phyloP scores from a whole-genome alignment of 92 coral and sea anemone genomes.

The Epizoanthus rinbou region DNA sequence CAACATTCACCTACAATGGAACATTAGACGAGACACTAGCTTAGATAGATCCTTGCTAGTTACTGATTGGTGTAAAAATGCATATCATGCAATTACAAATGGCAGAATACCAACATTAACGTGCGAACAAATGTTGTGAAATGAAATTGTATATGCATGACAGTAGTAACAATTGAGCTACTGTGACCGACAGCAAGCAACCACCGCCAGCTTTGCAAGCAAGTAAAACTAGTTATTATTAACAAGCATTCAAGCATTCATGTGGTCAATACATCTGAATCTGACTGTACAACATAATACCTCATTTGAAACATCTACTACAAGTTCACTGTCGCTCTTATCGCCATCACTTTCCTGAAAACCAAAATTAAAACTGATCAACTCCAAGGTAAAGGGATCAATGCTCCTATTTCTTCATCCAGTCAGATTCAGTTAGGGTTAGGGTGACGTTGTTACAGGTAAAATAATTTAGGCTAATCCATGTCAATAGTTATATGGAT shows the following conservation, averaged over 20 bases:
- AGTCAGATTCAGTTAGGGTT: slow-evolving; percentile 25
- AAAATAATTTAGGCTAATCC: neutral
- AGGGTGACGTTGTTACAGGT: neutral
- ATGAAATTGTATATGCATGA: neutral
- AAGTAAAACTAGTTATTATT: slow-evolving; percentile 5
- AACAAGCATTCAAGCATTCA: neutral
- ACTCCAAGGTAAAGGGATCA: neutral
- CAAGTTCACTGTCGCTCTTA: slow-evolving; percentile 97
- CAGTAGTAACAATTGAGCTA: too few relatives aligned
- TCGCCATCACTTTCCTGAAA: slow-evolving; percentile 96
- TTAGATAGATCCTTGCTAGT: too few relatives aligned
- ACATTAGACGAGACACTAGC: too few relatives aligned
- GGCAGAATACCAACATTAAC: too few relatives aligned
- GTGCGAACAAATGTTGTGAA: neutral
- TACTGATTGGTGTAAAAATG: too few relatives aligned
- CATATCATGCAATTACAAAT: too few relatives aligned
- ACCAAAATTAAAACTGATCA: slow-evolving; percentile 19
- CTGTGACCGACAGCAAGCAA: neutral
- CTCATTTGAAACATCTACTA: slow-evolving; percentile 94
- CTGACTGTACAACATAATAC: slow-evolving; percentile 30
- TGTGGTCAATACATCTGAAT: neutral
- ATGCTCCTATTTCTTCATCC: neutral
- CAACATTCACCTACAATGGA: too few relatives aligned
- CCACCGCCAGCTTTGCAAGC: neutral
- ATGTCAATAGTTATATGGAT: neutral